Evolutionary conservation across 2,888 invertebrate species (phyloP).

Genomic region (Dysmachus trigonus): DNA sequence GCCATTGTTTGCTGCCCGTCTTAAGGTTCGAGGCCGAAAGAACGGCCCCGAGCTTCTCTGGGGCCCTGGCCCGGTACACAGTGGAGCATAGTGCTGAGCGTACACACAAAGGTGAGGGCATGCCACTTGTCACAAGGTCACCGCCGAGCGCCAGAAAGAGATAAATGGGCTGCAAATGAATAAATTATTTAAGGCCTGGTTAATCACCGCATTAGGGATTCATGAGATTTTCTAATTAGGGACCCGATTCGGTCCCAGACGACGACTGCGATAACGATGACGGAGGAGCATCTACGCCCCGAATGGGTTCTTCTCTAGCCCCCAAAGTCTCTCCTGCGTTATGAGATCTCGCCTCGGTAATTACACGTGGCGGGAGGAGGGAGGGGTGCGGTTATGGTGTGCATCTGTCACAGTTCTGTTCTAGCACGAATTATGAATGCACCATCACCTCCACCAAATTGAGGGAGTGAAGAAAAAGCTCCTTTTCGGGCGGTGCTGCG

Average conservation of each 20-base stretch:
- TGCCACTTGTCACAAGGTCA: conserved; percentile 11
- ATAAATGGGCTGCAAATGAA: conserved; percentile 11
- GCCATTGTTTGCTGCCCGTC: background rate
- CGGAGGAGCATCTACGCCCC: background rate
- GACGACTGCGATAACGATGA: background rate
- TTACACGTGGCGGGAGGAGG: background rate
- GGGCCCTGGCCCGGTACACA: no score
- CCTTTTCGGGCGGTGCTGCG: background rate
- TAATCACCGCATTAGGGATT: conserved; percentile 14
- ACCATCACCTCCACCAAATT: background rate
- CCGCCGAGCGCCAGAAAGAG: background rate
- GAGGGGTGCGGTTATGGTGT: background rate
- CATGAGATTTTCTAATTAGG: conserved; percentile 28
- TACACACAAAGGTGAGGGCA: background rate
- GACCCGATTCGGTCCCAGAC: background rate
- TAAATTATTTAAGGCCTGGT: conserved; percentile 25
- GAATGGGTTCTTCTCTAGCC: background rate
- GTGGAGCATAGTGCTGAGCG: no score
- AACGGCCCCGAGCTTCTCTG: background rate
- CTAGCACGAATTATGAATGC: background rate
- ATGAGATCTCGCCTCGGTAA: background rate
- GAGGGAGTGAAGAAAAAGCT: background rate
- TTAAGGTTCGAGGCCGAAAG: background rate
- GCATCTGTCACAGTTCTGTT: background rate
- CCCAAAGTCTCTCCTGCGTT: background rate